Evolutionary conservation across 2,888 invertebrate genomes (phyloP).

Genomic region (Orthosia gothica): DNA sequence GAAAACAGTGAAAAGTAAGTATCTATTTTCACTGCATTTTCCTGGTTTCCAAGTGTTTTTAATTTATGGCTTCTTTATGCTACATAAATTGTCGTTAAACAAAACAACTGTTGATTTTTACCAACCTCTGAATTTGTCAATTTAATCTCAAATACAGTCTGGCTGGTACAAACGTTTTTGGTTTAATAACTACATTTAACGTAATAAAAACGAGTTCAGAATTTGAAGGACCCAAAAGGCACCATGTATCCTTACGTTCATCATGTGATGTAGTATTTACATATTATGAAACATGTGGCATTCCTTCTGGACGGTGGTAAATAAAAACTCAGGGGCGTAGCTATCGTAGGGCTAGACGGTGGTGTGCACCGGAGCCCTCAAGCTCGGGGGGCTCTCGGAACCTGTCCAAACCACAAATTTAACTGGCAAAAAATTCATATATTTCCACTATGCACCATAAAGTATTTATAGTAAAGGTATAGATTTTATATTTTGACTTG

Average conservation of each 20-base stretch:
- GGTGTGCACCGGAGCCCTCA: no score
- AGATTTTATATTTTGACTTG: no score
- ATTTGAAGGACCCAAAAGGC: constrained; percentile 18
- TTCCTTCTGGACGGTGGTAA: constrained; percentile 32
- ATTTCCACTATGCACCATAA: no score
- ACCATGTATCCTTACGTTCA: constrained; percentile 9
- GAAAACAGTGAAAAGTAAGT: not conserved
- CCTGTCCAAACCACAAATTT: no score
- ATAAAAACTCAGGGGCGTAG: constrained; percentile 34
- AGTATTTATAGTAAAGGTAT: no score
- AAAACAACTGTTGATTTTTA: not conserved
- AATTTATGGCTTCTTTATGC: not conserved
- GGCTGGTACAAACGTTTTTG: constrained; percentile 10
- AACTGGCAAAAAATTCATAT: no score
- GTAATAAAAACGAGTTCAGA: constrained; percentile 16
- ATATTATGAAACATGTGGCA: constrained; percentile 39
- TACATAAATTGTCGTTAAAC: no score
- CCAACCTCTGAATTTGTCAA: not conserved
- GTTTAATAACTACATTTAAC: not conserved
- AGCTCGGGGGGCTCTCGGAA: no score
- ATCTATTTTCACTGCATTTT: not conserved
- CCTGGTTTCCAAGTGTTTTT: not conserved
- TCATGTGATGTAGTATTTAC: constrained; percentile 27
- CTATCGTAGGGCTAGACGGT: no score
- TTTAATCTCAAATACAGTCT: not conserved